These are phyloP conservation scores for Torymus auratus DNA, from an alignment of 2,888 invertebrate species.

Conservation along the genomic window DNA sequence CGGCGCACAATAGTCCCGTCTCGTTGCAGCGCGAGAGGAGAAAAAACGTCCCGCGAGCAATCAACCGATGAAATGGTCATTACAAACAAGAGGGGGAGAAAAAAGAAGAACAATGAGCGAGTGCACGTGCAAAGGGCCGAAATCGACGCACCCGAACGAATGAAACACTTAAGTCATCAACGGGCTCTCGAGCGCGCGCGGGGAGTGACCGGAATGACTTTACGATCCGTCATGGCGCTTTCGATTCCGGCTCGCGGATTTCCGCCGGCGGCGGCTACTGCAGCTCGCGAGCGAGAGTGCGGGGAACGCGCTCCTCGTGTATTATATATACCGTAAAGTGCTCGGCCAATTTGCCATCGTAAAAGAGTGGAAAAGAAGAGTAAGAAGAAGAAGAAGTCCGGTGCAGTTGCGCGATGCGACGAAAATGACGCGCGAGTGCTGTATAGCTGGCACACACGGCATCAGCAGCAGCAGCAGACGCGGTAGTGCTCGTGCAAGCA, in stretches of 20 bases:
- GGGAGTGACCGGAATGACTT: slow-evolving; percentile 46
- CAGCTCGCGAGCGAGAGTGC: slow-evolving; percentile 28
- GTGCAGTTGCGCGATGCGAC: not conserved
- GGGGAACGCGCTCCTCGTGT: too few relatives aligned
- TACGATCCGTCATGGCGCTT: slow-evolving; percentile 53
- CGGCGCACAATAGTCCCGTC: not conserved
- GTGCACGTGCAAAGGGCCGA: too few relatives aligned
- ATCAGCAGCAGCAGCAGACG: too few relatives aligned
- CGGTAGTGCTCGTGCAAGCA: slow-evolving; percentile 21
- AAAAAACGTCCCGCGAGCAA: too few relatives aligned
- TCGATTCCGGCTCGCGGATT: slow-evolving; percentile 54
- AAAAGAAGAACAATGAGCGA: too few relatives aligned
- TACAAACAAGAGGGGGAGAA: too few relatives aligned
- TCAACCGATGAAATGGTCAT: too few relatives aligned
- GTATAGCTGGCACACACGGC: too few relatives aligned
- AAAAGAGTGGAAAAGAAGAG: slow-evolving; percentile 25
- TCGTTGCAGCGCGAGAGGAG: not conserved
- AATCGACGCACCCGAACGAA: not conserved
- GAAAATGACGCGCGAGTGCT: too few relatives aligned
- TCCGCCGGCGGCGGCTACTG: slow-evolving; percentile 52
- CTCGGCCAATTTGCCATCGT: slow-evolving; percentile 16
- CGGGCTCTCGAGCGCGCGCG: not conserved
- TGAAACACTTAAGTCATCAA: slow-evolving; percentile 17
- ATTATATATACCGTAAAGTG: slow-evolving; percentile 33
- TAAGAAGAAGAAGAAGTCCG: slow-evolving; percentile 11